Conservation (phyloP, 2,888 invertebrate genomes). For the Sipunculus nudus region DNA sequence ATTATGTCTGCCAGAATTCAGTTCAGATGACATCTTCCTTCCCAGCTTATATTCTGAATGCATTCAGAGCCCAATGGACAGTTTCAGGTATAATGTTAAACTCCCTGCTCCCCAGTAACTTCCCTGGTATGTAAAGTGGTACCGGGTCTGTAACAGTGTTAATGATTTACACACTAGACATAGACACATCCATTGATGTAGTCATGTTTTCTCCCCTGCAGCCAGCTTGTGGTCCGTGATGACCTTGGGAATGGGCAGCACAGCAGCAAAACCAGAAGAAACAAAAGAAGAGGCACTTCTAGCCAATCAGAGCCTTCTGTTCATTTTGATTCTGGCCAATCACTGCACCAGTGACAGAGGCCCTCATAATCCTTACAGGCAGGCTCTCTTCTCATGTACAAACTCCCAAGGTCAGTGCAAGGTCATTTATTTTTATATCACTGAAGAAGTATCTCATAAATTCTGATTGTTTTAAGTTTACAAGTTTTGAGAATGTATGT, state of each 20-base stretch:
- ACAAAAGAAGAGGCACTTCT: conserved; percentile 68
- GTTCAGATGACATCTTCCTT: no score
- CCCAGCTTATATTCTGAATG: no score
- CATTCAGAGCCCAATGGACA: no score
- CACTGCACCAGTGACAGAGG: conserved; percentile 76
- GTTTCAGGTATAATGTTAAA: no score
- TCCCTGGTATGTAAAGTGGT: no score
- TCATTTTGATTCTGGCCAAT: conserved; percentile 88
- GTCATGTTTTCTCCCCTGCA: conserved; percentile 41
- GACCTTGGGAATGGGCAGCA: conserved; percentile 65
- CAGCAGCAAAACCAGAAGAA: conserved; percentile 42
- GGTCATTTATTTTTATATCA: not conserved
- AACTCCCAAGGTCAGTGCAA: conserved; percentile 77
- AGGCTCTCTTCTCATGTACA: conserved; percentile 83
- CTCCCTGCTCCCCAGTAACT: no score
- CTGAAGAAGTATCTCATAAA: not conserved
- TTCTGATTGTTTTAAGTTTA: no score
- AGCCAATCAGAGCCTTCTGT: conserved; percentile 88
- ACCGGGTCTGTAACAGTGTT: no score
- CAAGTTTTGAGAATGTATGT: no score
- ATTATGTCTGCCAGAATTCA: no score
- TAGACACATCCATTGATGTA: not conserved
- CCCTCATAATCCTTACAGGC: conserved; percentile 81
- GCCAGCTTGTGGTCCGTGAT: conserved; percentile 68
- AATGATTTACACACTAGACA: no score